Evolutionary conservation across 1,140 invertebrate species (phyloP).

Genomic region (Cydia splendana): DNA sequence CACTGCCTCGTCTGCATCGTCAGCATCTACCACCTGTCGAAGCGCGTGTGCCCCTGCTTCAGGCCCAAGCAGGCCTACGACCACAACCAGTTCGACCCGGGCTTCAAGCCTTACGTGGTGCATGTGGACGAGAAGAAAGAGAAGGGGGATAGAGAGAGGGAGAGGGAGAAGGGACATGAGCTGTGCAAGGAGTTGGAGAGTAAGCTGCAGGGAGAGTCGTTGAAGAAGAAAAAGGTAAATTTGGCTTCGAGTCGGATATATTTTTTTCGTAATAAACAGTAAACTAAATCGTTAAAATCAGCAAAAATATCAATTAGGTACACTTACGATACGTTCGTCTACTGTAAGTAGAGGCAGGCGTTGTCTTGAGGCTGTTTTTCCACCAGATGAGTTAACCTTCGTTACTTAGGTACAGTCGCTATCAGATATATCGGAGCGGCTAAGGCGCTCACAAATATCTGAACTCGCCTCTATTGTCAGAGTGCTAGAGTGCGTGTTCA

Average conservation of each 20-base stretch:
- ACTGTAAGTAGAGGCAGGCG: no score
- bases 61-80: slow-evolving; percentile 71
- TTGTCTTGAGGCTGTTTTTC: no score
- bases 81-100: slow-evolving; percentile 77
- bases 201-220: slow-evolving; percentile 63
- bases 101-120: slow-evolving; percentile 66
- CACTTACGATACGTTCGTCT: no score
- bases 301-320: no score
- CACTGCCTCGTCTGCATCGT: slow-evolving; percentile 80
- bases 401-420: no score
- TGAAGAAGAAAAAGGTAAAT: slow-evolving; percentile 65
- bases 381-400: no score
- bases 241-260: neutral
- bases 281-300: no score
- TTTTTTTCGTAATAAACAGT: no score
- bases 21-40: slow-evolving; percentile 79
- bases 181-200: slow-evolving; percentile 70
- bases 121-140: slow-evolving; percentile 66
- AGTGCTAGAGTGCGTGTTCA: no score
- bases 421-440: no score
- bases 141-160: slow-evolving; percentile 48
- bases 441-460: no score
- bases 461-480: no score
- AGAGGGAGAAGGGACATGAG: slow-evolving; percentile 60
- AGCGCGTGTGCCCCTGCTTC: slow-evolving; percentile 81